Conservation (phyloP, 2,113 vertebrate species). For the Strigops habroptila region DNA sequence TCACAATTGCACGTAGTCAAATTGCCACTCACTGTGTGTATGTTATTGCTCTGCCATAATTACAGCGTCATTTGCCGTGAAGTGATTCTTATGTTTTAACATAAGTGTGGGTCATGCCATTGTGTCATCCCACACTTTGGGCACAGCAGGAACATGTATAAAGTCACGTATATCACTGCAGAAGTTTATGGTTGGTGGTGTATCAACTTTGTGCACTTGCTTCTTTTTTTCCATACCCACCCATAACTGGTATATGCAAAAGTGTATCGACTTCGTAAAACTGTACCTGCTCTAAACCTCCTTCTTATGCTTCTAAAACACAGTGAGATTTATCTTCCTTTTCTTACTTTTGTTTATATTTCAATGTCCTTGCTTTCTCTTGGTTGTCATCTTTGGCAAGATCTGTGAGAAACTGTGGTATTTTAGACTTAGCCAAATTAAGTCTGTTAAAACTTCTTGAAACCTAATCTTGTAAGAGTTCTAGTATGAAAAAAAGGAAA, state of each 20-base stretch:
- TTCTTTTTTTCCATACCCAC: background rate
- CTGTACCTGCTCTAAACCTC: background rate
- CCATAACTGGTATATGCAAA: background rate
- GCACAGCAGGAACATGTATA: background rate
- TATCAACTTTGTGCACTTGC: background rate
- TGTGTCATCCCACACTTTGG: background rate
- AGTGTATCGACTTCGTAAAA: background rate
- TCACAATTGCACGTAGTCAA: rapidly evolving
- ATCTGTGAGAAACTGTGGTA: background rate
- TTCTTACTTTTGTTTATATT: background rate
- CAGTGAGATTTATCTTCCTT: background rate
- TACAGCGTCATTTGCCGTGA: background rate
- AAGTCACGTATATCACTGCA: background rate
- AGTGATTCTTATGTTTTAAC: background rate
- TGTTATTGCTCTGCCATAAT: background rate
- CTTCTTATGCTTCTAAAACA: background rate
- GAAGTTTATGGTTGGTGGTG: background rate
- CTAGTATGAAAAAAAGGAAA: background rate
- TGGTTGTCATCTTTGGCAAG: background rate
- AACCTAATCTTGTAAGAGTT: slow-evolving; percentile 48
- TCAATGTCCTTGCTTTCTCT: background rate
- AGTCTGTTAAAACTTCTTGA: slow-evolving; percentile 38
- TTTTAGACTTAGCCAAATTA: slow-evolving; percentile 22
- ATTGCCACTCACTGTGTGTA: rapidly evolving
- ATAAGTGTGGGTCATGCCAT: background rate